Base-by-base conservation (phyloP, 2,888 invertebrate genomes). In the Eupithecia insigniata region DNA sequence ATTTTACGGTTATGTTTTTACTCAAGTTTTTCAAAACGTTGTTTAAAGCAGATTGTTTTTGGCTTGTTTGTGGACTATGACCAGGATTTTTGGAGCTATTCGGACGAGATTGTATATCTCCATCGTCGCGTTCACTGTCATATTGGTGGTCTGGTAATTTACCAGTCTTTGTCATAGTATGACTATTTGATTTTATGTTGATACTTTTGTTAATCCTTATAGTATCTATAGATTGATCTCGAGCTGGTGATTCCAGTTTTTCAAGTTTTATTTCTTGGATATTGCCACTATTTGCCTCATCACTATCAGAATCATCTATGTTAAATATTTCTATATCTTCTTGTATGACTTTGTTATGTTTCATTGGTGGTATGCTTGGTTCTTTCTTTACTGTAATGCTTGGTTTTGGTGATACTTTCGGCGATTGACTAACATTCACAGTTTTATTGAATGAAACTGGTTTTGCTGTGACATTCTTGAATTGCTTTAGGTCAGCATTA, bases 251-350 rank as follows among this genome's bases (percentile, higher is more conserved):
- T 69, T 72, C 73, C 65, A 62, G 69, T 76, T 64, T 81, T 79
- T 66, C 73, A 7, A 70, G 67, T 70, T 76, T 79, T 66, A 71
- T 74, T 43, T 39, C 69, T 22, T 66, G 75, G 78, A 73, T 70
- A 70, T 22, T 77, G 43, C 72, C 73, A 51, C 75, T 76, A 68
- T 78, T 81, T 32, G 77, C 80, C 76, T 89, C 90, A 71, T 93
- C 92, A 80, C 88, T 88, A 70, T 93, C 93, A 67, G 93, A 93
- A 78, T 93, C 93, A 66, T 93, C 93, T 76, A 93, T 87, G 76
- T 89, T 92, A 74, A 88, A 92, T 77, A 92, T 90, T 85, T 93
- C 93, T 70, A 90, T 85, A 73, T 85, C 82, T 36, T 89, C 87
- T 55, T 90, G 81, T 69, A 87, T 84, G 51, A 83, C 78, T 74